Evolutionary conservation across 2,113 vertebrate genomes (phyloP), one percentile per base, ranked within the genome.

Genomic region (Microcebus griseorufus): DNA sequence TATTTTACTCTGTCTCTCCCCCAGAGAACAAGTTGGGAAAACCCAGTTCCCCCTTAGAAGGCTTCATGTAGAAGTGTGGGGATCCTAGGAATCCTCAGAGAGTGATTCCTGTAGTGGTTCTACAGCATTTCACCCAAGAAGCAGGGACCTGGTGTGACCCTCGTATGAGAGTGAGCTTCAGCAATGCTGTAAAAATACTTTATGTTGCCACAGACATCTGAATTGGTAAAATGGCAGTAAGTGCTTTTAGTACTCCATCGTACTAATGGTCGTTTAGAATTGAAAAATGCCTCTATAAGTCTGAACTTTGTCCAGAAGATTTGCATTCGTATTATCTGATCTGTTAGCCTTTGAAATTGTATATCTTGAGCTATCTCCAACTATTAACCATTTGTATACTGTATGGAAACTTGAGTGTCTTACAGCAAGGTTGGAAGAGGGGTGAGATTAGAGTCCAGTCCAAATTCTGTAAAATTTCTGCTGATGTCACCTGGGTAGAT

Each of bases 261-360:
- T 96, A 96, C 96, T 98, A 96, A 97, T 70, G 67, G 87, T 97
- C 97, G 97, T 98, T 97, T 96, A 95, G 93, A 97, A 95, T 98
- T 98, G 97, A 98, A 98, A 98, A 98, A 98, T 98, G 96, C 85
- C 96, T 98, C 92, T 97, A 0, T 53, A 87, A 98, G 96, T 98
- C 98, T 98, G 98, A 98, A 98, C 95, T 96, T 97, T 97, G 98
- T 98, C 98, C 97, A 98, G 97, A 98, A 98, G 97, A 98, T 98
- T 98, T 98, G 98, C 98, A 89, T 97, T 97, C 96, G 97, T 97
- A 97, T 98, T 97, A 97, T 98, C 96, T 94, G 94, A 98, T 98
- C 96, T 98, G 93, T 96, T 97, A 95, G 97, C 96, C 96, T 98
- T 98, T 98, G 98, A 98, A 99, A 98, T 95, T 97, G 87, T 98